Percentiles rank a stretch among this genome's conserved stretches.
Evolutionary conservation across 1,140 invertebrate genomes (phyloP).

Genomic region (Drosophila littoralis): DNA sequence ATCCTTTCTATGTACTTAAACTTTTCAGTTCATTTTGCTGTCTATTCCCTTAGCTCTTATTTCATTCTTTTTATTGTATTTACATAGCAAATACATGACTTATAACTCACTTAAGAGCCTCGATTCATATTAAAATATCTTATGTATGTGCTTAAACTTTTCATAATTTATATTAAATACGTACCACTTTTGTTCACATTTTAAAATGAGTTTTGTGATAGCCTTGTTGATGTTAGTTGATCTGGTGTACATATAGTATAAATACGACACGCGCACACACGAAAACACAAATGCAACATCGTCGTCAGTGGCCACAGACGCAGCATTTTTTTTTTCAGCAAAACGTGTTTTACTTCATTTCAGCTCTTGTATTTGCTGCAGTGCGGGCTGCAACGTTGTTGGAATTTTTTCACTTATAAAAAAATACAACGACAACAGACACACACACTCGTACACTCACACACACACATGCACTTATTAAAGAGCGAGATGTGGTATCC

Average conservation of each 20-base stretch:
- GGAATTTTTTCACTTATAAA: constrained; percentile 81
- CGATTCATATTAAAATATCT: too few species aligned
- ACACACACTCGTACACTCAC: constrained; percentile 41
- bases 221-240: constrained; percentile 43
- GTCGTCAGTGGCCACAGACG: constrained; percentile 47
- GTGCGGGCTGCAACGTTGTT: constrained; percentile 68
- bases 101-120: too few species aligned
- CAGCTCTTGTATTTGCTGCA: constrained; percentile 69
- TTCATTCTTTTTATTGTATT: too few species aligned
- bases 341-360: constrained; percentile 82
- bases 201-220: constrained; percentile 49
- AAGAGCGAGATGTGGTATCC: constrained; percentile 28
- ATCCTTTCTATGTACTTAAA: too few species aligned
- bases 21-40: too few species aligned
- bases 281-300: constrained; percentile 61
- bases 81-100: too few species aligned
- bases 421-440: constrained; percentile 62
- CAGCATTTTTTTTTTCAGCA: constrained; percentile 69
- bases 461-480: constrained; percentile 26
- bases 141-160: too few species aligned
- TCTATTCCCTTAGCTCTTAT: too few species aligned
- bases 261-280: constrained; percentile 50
- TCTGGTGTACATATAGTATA: constrained; percentile 30
- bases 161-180: constrained; percentile 40
- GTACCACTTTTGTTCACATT: constrained; percentile 73